Percentiles rank a stretch among this genome's conserved stretches.
Conservation (phyloP, 2,888 invertebrate species). For the Apamea anceps region DNA sequence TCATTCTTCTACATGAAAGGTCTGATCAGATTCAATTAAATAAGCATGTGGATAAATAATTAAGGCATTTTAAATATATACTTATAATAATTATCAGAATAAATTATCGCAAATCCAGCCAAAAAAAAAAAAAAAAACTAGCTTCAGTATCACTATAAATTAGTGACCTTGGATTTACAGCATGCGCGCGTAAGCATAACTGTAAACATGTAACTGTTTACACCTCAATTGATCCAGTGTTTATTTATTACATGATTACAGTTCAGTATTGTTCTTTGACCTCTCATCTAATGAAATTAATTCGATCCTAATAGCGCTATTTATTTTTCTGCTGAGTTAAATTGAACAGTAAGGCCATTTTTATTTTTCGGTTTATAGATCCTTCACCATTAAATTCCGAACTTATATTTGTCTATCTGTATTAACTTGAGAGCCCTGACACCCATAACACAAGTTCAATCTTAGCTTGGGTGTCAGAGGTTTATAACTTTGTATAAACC, state of each 20-base stretch:
- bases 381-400: no score
- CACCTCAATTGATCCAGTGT: constrained; percentile 25
- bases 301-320: neutral
- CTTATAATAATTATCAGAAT: neutral
- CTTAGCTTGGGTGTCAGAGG: no score
- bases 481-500: no score
- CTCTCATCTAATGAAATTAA: neutral
- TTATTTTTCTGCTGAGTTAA: neutral
- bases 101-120: neutral
- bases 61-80: neutral
- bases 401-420: no score
- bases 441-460: no score
- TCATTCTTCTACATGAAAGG: neutral
- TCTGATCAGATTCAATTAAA: neutral
- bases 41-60: neutral
- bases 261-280: neutral
- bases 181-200: constrained; percentile 78
- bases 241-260: constrained; percentile 23
- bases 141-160: constrained; percentile 19
- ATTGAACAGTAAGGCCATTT: neutral
- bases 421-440: no score
- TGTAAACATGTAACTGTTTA: constrained; percentile 55
- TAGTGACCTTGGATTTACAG: constrained; percentile 45
- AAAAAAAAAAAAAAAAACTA: constrained; percentile 24
- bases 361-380: no score